phyloP scores from a whole-genome alignment of 2,888 invertebrate genomes.

The Beris morrisii region DNA sequence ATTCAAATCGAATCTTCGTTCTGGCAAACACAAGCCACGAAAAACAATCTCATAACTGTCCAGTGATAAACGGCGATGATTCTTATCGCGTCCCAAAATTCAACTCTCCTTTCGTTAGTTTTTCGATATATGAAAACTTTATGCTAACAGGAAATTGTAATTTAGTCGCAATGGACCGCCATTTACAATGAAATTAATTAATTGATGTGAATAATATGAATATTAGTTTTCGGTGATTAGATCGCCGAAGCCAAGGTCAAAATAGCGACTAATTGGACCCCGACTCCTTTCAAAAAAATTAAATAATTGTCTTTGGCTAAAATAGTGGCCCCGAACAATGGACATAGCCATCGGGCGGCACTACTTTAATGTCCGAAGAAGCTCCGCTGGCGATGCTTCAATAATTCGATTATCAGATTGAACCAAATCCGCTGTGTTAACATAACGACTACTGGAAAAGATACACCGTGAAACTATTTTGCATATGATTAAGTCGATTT shows the following conservation, averaged over 20 bases:
- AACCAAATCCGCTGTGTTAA: constrained; percentile 23
- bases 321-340: constrained; percentile 15
- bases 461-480: constrained; percentile 28
- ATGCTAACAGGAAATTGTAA: constrained; percentile 38
- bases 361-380: constrained; percentile 9
- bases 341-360: constrained; percentile 12
- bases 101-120: background rate
- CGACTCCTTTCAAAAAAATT: constrained; percentile 5
- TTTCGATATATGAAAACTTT: constrained; percentile 17
- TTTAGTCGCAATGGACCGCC: constrained; percentile 33
- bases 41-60: constrained; percentile 28
- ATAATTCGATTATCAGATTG: constrained; percentile 25
- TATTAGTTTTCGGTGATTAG: constrained; percentile 30
- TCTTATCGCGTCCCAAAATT: constrained; percentile 14
- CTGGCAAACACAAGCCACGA: background rate
- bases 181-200: constrained; percentile 39
- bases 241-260: constrained; percentile 31
- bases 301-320: constrained; percentile 3
- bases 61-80: constrained; percentile 26
- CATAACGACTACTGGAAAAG: constrained; percentile 27
- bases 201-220: constrained; percentile 31
- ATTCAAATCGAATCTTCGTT: too few species aligned
- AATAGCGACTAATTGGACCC: constrained; percentile 25
- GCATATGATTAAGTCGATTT: constrained; percentile 3
- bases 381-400: constrained; percentile 12